Conservation (phyloP, 1,140 invertebrate genomes). For the silkworm (Bombyx mori) region DNA sequence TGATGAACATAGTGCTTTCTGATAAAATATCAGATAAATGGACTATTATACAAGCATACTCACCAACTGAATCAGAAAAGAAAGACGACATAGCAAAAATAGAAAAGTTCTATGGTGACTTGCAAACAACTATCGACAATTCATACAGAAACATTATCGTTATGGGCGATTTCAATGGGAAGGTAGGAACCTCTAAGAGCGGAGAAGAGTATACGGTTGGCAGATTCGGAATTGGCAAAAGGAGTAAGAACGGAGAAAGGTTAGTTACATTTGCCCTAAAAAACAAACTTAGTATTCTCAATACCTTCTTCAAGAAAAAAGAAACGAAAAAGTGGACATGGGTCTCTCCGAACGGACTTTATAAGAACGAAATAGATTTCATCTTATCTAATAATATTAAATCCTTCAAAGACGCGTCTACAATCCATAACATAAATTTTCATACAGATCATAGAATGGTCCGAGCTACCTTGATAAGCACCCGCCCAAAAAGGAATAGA, state of each 20-base stretch:
- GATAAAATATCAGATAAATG: neutral
- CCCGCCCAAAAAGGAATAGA: too few relatives aligned
- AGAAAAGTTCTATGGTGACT: too few relatives aligned
- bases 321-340: neutral
- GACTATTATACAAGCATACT: slow-evolving; percentile 5
- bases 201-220: slow-evolving; percentile 15
- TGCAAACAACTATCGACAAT: neutral
- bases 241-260: slow-evolving; percentile 12
- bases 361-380: slow-evolving; percentile 19
- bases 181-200: neutral
- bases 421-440: too few relatives aligned
- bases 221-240: slow-evolving; percentile 12
- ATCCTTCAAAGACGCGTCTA: too few relatives aligned
- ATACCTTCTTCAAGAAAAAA: slow-evolving; percentile 15
- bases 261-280: neutral
- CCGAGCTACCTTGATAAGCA: too few relatives aligned
- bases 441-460: too few relatives aligned
- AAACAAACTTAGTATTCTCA: slow-evolving; percentile 15
- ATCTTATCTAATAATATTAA: neutral
- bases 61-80: slow-evolving; percentile 3
- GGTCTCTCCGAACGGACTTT: slow-evolving; percentile 14
- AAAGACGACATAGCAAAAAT: slow-evolving; percentile 1
- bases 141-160: neutral
- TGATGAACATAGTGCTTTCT: slow-evolving; percentile 3
- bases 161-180: neutral